A percentile compares a stretch with the other conserved stretches of the same genome.
Evolutionary conservation across 2,888 invertebrate species (phyloP).

Genomic region (Pomacea canaliculata): DNA sequence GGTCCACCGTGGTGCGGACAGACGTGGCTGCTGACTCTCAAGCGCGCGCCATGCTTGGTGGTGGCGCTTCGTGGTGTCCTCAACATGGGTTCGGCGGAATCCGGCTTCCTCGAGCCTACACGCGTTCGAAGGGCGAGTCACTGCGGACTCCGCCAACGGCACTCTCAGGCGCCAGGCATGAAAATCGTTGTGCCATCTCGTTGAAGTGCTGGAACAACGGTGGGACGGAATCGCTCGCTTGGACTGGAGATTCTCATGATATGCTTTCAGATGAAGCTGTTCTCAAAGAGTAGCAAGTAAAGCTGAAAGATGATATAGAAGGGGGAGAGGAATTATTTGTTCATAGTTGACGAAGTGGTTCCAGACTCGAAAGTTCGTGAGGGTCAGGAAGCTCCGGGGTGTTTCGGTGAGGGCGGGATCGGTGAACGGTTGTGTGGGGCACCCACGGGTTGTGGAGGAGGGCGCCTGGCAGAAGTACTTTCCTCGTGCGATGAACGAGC

Average conservation of each 20-base stretch:
- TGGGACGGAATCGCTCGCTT: too few species aligned
- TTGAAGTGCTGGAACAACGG: too few species aligned
- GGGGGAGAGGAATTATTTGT: neutral
- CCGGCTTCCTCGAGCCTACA: too few species aligned
- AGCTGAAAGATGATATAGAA: neutral
- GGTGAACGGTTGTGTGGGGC: slow-evolving; percentile 14
- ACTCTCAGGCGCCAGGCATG: too few species aligned
- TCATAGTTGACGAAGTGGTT: slow-evolving; percentile 10
- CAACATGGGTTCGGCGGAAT: too few species aligned
- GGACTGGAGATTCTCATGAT: neutral
- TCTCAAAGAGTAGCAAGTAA: neutral
- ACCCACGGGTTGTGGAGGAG: neutral
- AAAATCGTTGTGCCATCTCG: too few species aligned
- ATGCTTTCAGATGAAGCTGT: neutral
- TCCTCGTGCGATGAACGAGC: neutral
- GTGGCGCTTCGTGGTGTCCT: too few species aligned
- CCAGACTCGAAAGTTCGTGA: neutral
- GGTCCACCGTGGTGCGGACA: too few species aligned
- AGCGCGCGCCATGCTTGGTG: too few species aligned
- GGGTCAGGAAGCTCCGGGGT: neutral
- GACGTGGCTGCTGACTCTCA: too few species aligned
- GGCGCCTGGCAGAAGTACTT: neutral
- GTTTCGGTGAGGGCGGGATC: neutral
- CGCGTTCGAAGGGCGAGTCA: too few species aligned
- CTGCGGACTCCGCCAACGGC: too few species aligned